A percentile compares a stretch with the other conserved stretches of the same genome.
These are phyloP conservation scores for Pterois miles DNA, from an alignment of 2,797 vertebrate species.

Conservation along the genomic window DNA sequence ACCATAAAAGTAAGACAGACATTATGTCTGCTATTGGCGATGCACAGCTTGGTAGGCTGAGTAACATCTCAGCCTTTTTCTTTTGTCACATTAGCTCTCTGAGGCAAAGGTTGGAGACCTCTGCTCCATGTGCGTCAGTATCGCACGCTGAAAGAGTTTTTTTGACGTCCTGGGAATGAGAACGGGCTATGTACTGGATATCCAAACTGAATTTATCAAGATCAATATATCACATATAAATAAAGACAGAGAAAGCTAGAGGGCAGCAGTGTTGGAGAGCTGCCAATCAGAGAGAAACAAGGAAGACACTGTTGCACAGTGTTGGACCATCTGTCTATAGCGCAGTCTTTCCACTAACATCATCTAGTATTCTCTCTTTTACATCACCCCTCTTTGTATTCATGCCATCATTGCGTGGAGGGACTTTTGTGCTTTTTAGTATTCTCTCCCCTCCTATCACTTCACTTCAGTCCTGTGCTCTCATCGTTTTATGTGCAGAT, in stretches of 20 bases:
- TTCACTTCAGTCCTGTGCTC: background rate
- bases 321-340: slow-evolving; percentile 4
- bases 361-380: background rate
- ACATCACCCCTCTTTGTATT: slow-evolving; percentile 23
- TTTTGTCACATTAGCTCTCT: too few relatives aligned
- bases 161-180: too few relatives aligned
- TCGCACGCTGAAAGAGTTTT: too few relatives aligned
- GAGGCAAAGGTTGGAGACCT: too few relatives aligned
- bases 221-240: background rate
- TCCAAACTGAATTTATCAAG: background rate
- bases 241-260: background rate
- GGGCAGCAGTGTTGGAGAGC: background rate
- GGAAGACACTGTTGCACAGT: background rate
- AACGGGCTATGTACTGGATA: too few relatives aligned
- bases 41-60: too few relatives aligned
- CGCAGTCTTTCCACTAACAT: background rate
- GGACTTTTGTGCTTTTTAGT: slow-evolving; percentile 7
- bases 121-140: too few relatives aligned
- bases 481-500: background rate
- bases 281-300: background rate
- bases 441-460: slow-evolving; percentile 14
- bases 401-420: background rate
- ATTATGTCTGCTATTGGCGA: too few relatives aligned
- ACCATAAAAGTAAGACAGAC: too few relatives aligned
- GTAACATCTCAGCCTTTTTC: too few relatives aligned